phyloP scores from a whole-genome alignment of 2,113 vertebrate species.

The Toxotes chatareus region DNA sequence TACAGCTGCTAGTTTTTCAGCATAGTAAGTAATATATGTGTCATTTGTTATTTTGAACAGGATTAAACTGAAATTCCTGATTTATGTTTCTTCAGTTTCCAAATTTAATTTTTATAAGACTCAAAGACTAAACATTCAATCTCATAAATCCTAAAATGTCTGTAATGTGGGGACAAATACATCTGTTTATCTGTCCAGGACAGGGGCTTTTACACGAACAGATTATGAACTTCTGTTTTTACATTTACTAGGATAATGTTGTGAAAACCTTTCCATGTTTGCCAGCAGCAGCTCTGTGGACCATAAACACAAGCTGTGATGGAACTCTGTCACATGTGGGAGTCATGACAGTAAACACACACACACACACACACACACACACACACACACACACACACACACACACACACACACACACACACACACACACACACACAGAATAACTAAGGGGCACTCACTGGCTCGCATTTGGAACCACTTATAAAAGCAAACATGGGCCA shows the following conservation, averaged over 20 bases:
- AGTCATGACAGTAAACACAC: slow-evolving; percentile 51
- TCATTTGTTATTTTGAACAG: not conserved
- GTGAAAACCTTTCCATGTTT: slow-evolving; percentile 49
- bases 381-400: slow-evolving; percentile 31
- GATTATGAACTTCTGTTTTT: slow-evolving; percentile 10
- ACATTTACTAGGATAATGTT: slow-evolving; percentile 51
- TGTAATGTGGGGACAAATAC: not conserved
- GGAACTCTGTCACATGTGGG: slow-evolving; percentile 43
- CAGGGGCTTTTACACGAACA: not conserved
- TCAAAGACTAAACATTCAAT: not conserved
- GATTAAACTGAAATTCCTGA: not conserved
- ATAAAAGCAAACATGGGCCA: slow-evolving; percentile 65
- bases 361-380: slow-evolving; percentile 33
- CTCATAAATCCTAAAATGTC: not conserved
- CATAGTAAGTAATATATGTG: not conserved
- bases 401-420: slow-evolving; percentile 33
- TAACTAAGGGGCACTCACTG: slow-evolving; percentile 17
- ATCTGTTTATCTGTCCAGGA: not conserved
- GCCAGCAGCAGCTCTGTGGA: slow-evolving; percentile 36
- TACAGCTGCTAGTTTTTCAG: not conserved
- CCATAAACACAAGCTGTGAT: slow-evolving; percentile 52
- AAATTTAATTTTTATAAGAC: not conserved
- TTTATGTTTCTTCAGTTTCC: not conserved
- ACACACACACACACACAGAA: slow-evolving; percentile 16
- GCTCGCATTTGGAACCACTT: slow-evolving; percentile 64